Evolutionary conservation across 2,113 vertebrate species (phyloP).

Genomic region (Eublepharis macularius): DNA sequence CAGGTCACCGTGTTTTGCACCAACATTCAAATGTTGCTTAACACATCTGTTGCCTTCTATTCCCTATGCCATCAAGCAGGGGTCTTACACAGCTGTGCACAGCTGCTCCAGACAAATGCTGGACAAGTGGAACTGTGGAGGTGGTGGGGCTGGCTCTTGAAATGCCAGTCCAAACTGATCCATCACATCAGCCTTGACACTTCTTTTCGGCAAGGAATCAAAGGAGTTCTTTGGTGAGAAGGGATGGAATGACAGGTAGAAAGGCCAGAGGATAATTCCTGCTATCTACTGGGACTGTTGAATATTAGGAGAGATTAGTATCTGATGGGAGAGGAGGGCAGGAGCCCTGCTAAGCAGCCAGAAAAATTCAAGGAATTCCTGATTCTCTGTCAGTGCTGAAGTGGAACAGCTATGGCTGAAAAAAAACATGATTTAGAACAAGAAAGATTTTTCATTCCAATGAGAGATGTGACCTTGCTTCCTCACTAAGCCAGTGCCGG

Average conservation of each 20-base stretch:
- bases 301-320: slow-evolving; percentile 76
- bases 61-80: slow-evolving; percentile 33
- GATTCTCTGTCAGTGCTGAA: slow-evolving; percentile 64
- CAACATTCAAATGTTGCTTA: slow-evolving; percentile 39
- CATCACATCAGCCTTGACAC: slow-evolving; percentile 71
- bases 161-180: slow-evolving; percentile 67
- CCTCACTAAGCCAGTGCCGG: not conserved
- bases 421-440: slow-evolving; percentile 54
- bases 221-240: slow-evolving; percentile 73
- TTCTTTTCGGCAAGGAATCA: slow-evolving; percentile 73
- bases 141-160: slow-evolving; percentile 61
- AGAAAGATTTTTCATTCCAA: not conserved
- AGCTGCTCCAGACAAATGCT: slow-evolving; percentile 67
- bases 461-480: not conserved
- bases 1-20: not conserved
- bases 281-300: slow-evolving; percentile 73
- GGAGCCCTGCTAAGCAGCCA: slow-evolving; percentile 67
- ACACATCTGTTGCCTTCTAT: slow-evolving; percentile 10
- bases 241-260: slow-evolving; percentile 76
- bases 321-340: slow-evolving; percentile 73
- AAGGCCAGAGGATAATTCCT: slow-evolving; percentile 73
- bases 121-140: slow-evolving; percentile 65
- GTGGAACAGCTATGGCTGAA: slow-evolving; percentile 51
- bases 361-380: slow-evolving; percentile 69
- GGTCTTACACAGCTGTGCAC: slow-evolving; percentile 56